Conservation (phyloP, 2,888 invertebrate species). For the Iphiclides podalirius region DNA sequence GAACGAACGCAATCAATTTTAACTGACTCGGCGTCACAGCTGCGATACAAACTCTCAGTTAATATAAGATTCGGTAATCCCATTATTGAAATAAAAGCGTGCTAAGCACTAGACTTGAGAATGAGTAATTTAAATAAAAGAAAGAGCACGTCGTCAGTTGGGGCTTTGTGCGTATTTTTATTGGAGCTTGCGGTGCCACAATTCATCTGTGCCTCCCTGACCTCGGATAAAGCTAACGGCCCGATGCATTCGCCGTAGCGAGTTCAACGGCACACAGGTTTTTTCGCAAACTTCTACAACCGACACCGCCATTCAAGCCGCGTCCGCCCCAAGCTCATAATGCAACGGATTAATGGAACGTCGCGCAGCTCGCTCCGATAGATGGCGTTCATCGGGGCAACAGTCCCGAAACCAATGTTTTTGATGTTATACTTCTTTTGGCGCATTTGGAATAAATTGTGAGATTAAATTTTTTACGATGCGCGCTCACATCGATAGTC, state of each 20-base stretch:
- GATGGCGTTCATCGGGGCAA: too few species aligned
- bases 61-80: too few species aligned
- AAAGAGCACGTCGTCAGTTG: constrained; percentile 38
- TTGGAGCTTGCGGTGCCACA: constrained; percentile 34
- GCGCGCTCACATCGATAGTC: too few species aligned
- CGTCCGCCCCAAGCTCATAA: constrained; percentile 27
- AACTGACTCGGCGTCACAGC: too few species aligned
- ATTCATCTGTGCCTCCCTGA: constrained; percentile 52
- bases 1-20: too few species aligned
- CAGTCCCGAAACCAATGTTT: too few species aligned
- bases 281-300: constrained; percentile 58
- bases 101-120: too few species aligned
- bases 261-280: constrained; percentile 66
- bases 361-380: constrained; percentile 13
- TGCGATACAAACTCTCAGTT: too few species aligned
- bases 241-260: constrained; percentile 57
- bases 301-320: constrained; percentile 45
- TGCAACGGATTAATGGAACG: constrained; percentile 29
- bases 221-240: constrained; percentile 70
- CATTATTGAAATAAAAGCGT: too few species aligned
- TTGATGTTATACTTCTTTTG: too few species aligned
- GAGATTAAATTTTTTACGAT: too few species aligned
- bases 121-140: constrained; percentile 24
- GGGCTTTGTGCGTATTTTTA: constrained; percentile 43
- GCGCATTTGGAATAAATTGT: too few species aligned